A percentile compares a stretch with the other conserved stretches of the same genome.
Conservation (phyloP, 1,140 invertebrate species). For the Steinernema feltiae region DNA sequence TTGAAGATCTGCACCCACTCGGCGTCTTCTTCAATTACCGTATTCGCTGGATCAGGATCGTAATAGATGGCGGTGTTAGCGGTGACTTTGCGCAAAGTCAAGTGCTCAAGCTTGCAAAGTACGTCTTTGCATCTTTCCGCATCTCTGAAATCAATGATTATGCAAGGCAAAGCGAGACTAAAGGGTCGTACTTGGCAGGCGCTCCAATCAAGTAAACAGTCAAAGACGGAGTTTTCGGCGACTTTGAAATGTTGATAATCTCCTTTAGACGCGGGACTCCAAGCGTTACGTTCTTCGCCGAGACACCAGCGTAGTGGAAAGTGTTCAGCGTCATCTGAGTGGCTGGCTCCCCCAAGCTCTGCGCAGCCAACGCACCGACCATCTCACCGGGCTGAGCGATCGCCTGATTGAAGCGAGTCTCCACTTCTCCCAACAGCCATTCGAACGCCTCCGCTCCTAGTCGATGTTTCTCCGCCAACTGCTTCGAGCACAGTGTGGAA, state of each 20-base stretch:
- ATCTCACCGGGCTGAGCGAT: constrained; percentile 65
- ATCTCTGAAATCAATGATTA: constrained; percentile 63
- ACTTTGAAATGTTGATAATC: constrained; percentile 99
- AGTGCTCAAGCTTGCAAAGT: constrained; percentile 90
- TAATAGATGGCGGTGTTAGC: constrained; percentile 99
- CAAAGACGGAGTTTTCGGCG: constrained; percentile 94
- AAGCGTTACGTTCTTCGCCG: constrained; percentile 98
- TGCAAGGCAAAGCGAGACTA: not conserved
- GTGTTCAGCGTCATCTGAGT: constrained; percentile 99
- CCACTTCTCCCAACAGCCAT: constrained; percentile 98
- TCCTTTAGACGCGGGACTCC: constrained; percentile 85
- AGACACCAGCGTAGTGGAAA: constrained; percentile 99
- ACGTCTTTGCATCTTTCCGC: constrained; percentile 99
- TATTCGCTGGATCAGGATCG: constrained; percentile 96
- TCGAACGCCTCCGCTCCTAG: constrained; percentile 93
- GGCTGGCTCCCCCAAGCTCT: constrained; percentile 94
- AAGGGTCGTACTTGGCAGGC: constrained; percentile 65
- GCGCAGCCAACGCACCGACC: constrained; percentile 84
- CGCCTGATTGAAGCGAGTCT: constrained; percentile 93
- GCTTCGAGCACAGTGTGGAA: constrained; percentile 81
- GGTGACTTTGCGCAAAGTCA: constrained; percentile 87
- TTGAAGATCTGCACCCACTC: constrained; percentile 99
- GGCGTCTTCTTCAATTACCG: constrained; percentile 95
- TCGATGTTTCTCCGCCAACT: constrained; percentile 89
- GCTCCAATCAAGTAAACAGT: constrained; percentile 93